Evolutionary conservation across 2,797 vertebrate genomes (phyloP).

Genomic region (Etheostoma perlongum): DNA sequence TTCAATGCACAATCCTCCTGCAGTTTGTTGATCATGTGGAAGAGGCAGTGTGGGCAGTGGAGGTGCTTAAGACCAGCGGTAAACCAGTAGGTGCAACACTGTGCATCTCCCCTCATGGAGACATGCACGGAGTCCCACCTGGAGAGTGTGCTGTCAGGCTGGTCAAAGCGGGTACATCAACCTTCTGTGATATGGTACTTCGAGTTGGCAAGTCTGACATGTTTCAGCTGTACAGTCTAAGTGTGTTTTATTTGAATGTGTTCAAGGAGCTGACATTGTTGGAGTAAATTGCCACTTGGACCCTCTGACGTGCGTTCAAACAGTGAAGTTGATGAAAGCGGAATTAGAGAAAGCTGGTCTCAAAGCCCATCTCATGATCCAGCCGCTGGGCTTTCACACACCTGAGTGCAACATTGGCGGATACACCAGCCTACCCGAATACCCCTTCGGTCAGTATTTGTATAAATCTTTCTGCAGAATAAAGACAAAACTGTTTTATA

Average conservation of each 20-base stretch:
- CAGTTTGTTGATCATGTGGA: slow-evolving; percentile 93
- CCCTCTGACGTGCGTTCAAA: slow-evolving; percentile 81
- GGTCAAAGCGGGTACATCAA: slow-evolving; percentile 88
- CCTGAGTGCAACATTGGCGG: slow-evolving; percentile 88
- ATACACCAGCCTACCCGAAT: slow-evolving; percentile 89
- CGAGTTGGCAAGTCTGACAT: fast-evolving
- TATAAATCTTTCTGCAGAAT: no score
- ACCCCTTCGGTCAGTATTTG: slow-evolving; percentile 87
- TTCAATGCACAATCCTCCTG: slow-evolving; percentile 23
- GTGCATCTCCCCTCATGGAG: slow-evolving; percentile 90
- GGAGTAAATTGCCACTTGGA: slow-evolving; percentile 93
- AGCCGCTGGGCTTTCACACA: slow-evolving; percentile 89
- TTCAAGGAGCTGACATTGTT: slow-evolving; percentile 87
- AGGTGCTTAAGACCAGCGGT: slow-evolving; percentile 88
- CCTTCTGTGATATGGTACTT: not conserved
- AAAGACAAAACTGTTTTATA: no score
- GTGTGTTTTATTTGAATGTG: not conserved
- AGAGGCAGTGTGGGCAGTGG: slow-evolving; percentile 93
- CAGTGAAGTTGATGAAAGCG: slow-evolving; percentile 89
- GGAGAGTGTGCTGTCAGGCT: slow-evolving; percentile 89
- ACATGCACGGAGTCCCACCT: slow-evolving; percentile 83
- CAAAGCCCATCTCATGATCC: slow-evolving; percentile 88
- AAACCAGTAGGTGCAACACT: slow-evolving; percentile 89
- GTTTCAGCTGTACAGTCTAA: not conserved
- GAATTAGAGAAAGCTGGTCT: slow-evolving; percentile 85